Evolutionary conservation across 2,888 invertebrate species (phyloP), one percentile per base, ranked within the genome.

Genomic region (Brassicogethes aeneus): DNA sequence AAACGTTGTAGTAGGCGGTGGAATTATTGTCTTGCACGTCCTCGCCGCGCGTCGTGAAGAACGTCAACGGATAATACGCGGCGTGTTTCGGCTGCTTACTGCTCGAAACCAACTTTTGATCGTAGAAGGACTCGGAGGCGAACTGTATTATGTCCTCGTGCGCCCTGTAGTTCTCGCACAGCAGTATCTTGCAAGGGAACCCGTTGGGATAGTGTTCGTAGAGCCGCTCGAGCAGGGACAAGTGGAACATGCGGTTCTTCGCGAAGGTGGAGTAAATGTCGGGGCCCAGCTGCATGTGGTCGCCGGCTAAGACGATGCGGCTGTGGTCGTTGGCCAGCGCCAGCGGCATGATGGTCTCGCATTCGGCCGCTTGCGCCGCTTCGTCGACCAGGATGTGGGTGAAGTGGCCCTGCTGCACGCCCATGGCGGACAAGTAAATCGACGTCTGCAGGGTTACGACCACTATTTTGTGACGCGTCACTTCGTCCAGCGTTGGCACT

Each of bases 321-420:
- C 88, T 89, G 8, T 73, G 71, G 37, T 75, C 74, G 45, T 77
- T 80, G 2, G 87, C 86, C 42, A 88, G 60, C 0, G 84, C 80
- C 40, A 90, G 60, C 0, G 89, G 87, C 68, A 85, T 85, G 10
- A 89, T 76, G 1, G 85, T 85, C 65, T 89, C 89, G 66, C 85
- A 85, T 65, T 90, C 90, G 72, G 88, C 79, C 0, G 87, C 86
- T 62, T 90, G 89, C 0, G 89, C 89, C 0, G 89, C 89, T 70
- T 90, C 90, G 63, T 90, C 90, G 37, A 90, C 70, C 41, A 90
- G 74, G 47, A 90, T 85, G 65, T 90, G 89, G 0, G 84, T 85
- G 57, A 88, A 84, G 52, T 75, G 74, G 57, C 82, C 83, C 65
- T 76, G 75, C 3, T 77, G 76, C 31, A 84, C 65, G 15, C 80